phyloP scores from a whole-genome alignment of 2,113 vertebrate genomes.

The Pedionomus torquatus region DNA sequence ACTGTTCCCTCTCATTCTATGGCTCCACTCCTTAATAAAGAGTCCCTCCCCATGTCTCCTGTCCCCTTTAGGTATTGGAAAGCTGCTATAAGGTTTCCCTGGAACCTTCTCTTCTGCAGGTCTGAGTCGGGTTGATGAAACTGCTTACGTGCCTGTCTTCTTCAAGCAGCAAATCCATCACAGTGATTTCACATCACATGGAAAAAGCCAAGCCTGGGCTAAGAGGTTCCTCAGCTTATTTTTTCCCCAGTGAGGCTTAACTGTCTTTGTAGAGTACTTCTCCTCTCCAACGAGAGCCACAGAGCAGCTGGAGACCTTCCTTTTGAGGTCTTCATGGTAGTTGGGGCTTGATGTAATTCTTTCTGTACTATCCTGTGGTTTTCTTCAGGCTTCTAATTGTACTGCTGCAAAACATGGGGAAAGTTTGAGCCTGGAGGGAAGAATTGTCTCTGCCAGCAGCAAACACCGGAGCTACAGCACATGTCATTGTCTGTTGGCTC shows the following conservation, averaged over 20 bases:
- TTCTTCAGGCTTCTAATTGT: not conserved
- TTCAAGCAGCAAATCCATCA: not conserved
- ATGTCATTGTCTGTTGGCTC: not conserved
- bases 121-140: not conserved
- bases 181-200: not conserved
- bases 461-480: not conserved
- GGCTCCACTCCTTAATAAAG: too few species aligned
- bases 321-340: not conserved
- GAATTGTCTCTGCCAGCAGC: not conserved
- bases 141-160: not conserved
- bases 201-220: not conserved
- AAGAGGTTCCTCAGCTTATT: not conserved
- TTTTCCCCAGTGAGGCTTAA: not conserved
- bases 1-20: too few species aligned
- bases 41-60: too few species aligned
- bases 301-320: not conserved
- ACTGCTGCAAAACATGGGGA: not conserved
- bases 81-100: too few species aligned
- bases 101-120: too few species aligned
- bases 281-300: not conserved
- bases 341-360: accelerated
- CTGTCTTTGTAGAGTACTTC: not conserved
- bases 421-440: not conserved
- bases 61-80: too few species aligned
- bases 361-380: not conserved